phyloP scores from a whole-genome alignment of 1,140 invertebrate species.

The Hormaphis cornu region DNA sequence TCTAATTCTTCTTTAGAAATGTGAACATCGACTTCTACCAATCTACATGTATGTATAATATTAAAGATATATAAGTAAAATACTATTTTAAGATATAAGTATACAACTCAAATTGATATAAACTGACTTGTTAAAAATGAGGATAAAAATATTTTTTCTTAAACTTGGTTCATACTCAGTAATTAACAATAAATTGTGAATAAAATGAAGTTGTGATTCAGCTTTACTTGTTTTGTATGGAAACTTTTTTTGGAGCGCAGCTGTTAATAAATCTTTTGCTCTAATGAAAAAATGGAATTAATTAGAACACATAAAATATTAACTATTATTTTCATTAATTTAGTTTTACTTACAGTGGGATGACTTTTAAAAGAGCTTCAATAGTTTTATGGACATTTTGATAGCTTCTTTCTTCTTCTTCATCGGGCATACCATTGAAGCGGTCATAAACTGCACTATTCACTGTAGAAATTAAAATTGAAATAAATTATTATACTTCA shows the following conservation, averaged over 20 bases:
- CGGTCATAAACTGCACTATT: background rate
- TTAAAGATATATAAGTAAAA: too few relatives aligned
- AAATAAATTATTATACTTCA: background rate
- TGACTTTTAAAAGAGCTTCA: constrained; percentile 47
- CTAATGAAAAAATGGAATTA: constrained; percentile 41
- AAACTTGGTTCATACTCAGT: constrained; percentile 54
- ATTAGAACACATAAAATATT: constrained; percentile 36
- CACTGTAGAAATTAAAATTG: background rate
- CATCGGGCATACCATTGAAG: constrained; percentile 32
- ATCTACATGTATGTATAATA: constrained; percentile 43
- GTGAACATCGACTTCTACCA: constrained; percentile 59
- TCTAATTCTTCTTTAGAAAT: constrained; percentile 50
- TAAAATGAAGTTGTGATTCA: constrained; percentile 51
- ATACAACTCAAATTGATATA: background rate
- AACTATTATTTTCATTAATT: background rate
- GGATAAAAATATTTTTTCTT: constrained; percentile 50
- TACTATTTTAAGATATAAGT: too few relatives aligned
- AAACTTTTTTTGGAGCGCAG: constrained; percentile 48
- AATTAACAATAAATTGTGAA: constrained; percentile 55
- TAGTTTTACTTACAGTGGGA: constrained; percentile 52
- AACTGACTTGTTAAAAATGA: constrained; percentile 58
- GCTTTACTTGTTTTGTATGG: constrained; percentile 53
- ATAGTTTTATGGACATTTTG: constrained; percentile 51
- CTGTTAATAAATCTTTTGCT: constrained; percentile 47
- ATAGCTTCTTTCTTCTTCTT: constrained; percentile 44